A percentile compares a stretch with the other conserved stretches of the same genome.
Evolutionary conservation across 1,140 invertebrate genomes (phyloP).

Genomic region (Anoplolepis gracilipes): DNA sequence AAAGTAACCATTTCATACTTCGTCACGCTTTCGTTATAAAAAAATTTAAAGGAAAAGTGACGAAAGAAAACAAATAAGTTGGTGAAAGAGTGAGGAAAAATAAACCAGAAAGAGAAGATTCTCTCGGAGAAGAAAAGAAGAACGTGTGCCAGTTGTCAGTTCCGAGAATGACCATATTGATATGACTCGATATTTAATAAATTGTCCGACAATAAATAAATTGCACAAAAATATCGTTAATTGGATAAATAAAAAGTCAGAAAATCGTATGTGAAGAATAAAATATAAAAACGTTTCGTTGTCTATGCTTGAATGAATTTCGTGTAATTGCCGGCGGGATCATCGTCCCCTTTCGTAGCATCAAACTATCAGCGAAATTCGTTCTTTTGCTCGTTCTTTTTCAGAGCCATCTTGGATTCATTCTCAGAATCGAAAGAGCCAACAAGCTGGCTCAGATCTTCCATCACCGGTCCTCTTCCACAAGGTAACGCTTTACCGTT

Average conservation of each 20-base stretch:
- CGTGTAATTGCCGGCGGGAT: slow-evolving; percentile 54
- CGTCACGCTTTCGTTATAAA: slow-evolving; percentile 49
- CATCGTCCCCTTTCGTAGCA: slow-evolving; percentile 49
- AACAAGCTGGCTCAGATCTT: slow-evolving; percentile 72
- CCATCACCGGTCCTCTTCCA: slow-evolving; percentile 52
- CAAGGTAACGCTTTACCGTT: neutral
- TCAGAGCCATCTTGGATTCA: slow-evolving; percentile 79
- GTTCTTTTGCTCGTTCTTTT: no score
- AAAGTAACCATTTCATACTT: slow-evolving; percentile 17
- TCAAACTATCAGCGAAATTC: slow-evolving; percentile 61
- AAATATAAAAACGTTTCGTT: neutral
- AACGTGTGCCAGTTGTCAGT: slow-evolving; percentile 14
- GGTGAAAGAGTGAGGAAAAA: slow-evolving; percentile 30
- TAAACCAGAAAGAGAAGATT: slow-evolving; percentile 66
- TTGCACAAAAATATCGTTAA: slow-evolving; percentile 14
- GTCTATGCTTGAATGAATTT: slow-evolving; percentile 62
- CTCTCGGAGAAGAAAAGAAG: slow-evolving; percentile 13
- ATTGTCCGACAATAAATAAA: slow-evolving; percentile 1
- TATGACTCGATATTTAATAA: slow-evolving; percentile 39
- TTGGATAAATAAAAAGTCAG: neutral
- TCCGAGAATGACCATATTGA: slow-evolving; percentile 33
- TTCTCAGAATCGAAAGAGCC: slow-evolving; percentile 79
- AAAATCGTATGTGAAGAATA: no score
- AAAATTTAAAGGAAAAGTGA: slow-evolving; percentile 47
- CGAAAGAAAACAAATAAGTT: slow-evolving; percentile 42